Evolutionary conservation across 2,113 vertebrate genomes (phyloP), one percentile per base, ranked within the genome.

Genomic region (Acrocephalus arundinaceus): DNA sequence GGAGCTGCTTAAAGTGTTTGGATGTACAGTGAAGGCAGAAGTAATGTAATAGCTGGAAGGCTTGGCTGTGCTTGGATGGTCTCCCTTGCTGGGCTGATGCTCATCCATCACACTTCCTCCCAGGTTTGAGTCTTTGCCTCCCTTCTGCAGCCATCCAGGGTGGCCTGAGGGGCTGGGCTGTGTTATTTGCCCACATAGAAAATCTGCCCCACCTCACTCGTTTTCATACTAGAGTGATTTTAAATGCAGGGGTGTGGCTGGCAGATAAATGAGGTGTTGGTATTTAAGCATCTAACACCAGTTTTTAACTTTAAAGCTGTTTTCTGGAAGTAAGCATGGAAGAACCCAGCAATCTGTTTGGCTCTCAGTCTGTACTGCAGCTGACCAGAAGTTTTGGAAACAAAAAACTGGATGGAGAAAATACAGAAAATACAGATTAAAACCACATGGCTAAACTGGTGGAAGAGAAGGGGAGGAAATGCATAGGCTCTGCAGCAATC

Each of bases 241-340:
- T 48, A 55, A 82, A 54, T 10, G 3, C 74, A 77, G 72, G 48
- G 86, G 41, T 39, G 78, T 52, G 87, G 43, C 77, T 52, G 70
- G 73, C 39, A 68, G 16, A 45, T 46, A 35, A 30, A 51, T 8
- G 82, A 94, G 74, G 84, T 78, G 52, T 22, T 55, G 57, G 45
- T 66, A 35, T 76, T 87, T 62, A 33, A 61, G 86, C 73, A 41
- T 75, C 85, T 48, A 61, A 41, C 51, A 63, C 35, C 65, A 83
- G 68, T 52, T 85, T 84, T 63, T 78, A n/a, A 37, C 59, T 91
- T 88, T 48, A 66, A 79, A 85, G 78, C 82, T 73, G 83, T 58
- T 93, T 96, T 87, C 93, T 96, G 93, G 94, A 96, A 96, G 81
- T 83, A 58, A 84, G 70, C 57, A 8, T 94, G 93, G 92, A 97